Evolutionary conservation across 1,140 invertebrate species (phyloP), one percentile per base, ranked within the genome.

Genomic region (Ctenoplectra terminalis): DNA sequence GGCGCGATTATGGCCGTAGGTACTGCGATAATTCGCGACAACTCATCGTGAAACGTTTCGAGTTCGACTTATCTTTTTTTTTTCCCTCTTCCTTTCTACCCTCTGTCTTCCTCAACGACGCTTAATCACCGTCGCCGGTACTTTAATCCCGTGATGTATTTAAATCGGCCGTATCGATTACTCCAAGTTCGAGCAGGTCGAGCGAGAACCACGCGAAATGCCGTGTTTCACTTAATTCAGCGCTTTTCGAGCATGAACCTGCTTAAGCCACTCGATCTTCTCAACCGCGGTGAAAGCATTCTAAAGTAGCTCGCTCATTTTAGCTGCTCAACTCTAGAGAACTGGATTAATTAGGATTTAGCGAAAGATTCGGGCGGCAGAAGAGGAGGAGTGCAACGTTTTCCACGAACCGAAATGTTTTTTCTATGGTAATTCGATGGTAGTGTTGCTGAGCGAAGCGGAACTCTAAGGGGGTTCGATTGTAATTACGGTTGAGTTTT

Each of bases 211-310:
- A 43, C 31, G 54, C 7, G 54, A 50, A 78, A 71, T 29, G 17
- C 23, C 23, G 7, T 58, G 43, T 61, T 78, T 78, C 54, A 78
- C 29, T 34, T 34, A 60, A 70, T 71, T 78, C 76, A 78, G 76
- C 76, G 66, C 2, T 78, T 78, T 78, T 78, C 76, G 67, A 78
- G 54, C 54, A 71, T 60, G 66, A 61, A 67, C 31, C 52, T 56
- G 17, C 74, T 77, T 58, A 77, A 77, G 48, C 50, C 50, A 67
- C 63, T 78, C 75, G 31, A 78, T 48, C 40, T 48, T 48, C 31
- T 29, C 66, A 64, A 46, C 29, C 26, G 23, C 20, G 20, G 29
- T 23, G 29, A 29, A 54, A 58, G 52, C 48, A 20, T 69, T 46
- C 64, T 40, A 29, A 20, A 67, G 50, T 15, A 37, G 23, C 34